Percentiles rank a stretch among this genome's conserved stretches.
These are phyloP conservation scores for Hybognathus amarus DNA, from an alignment of 2,797 vertebrate species.

Conservation along the genomic window DNA sequence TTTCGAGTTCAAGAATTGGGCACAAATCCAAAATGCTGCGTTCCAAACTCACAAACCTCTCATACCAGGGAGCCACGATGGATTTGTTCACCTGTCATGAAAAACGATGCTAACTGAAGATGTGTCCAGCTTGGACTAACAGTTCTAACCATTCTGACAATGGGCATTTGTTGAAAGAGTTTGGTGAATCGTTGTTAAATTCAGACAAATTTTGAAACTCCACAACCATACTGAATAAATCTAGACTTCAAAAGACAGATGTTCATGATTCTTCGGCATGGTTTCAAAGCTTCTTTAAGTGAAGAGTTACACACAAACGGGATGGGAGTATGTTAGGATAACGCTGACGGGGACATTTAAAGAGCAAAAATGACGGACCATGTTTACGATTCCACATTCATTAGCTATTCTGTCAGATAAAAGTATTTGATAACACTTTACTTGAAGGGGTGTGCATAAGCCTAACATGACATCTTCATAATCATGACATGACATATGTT, in stretches of 20 bases:
- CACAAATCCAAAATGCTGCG: not conserved
- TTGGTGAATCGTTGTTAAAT: conserved; percentile 16
- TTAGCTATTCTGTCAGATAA: not conserved
- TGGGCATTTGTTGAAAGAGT: conserved; percentile 7
- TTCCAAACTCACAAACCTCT: not conserved
- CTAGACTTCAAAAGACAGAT: conserved; percentile 19
- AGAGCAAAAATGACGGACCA: not conserved
- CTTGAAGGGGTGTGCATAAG: too few species aligned
- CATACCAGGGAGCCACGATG: not conserved
- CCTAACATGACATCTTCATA: too few species aligned
- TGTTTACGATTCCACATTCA: not conserved
- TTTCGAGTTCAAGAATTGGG: not conserved
- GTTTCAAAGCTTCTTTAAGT: not conserved
- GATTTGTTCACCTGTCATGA: not conserved
- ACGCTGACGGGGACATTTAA: not conserved
- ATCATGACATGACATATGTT: too few species aligned
- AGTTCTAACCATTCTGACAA: not conserved
- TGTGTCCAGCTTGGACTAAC: not conserved
- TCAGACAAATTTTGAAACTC: not conserved
- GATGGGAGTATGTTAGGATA: not conserved
- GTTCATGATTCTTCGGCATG: not conserved
- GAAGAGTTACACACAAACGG: not conserved
- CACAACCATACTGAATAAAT: conserved; percentile 20
- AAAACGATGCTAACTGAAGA: not conserved
- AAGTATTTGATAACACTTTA: too few species aligned